Evolutionary conservation across 2,888 invertebrate genomes (phyloP).

Genomic region (Fabriciana adippe): DNA sequence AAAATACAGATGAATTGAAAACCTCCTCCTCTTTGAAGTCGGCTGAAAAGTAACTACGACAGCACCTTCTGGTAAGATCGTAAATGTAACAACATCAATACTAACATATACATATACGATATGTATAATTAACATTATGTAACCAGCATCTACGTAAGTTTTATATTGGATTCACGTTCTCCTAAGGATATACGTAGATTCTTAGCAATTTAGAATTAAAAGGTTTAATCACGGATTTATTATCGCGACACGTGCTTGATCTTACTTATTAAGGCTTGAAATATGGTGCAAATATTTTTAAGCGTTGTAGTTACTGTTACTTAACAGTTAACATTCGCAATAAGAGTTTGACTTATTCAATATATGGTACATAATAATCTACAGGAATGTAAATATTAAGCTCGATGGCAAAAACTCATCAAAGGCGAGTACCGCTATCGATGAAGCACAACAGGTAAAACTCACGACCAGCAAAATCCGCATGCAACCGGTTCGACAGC

Average conservation of each 20-base stretch:
- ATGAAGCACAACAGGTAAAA: slow-evolving; percentile 24
- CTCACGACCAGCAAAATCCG: slow-evolving; percentile 37
- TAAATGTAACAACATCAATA: neutral
- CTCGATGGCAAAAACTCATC: slow-evolving; percentile 24
- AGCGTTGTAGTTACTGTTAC: too few species aligned
- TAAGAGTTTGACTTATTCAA: neutral
- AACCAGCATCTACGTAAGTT: slow-evolving; percentile 3
- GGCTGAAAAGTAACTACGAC: too few species aligned
- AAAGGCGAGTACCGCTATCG: slow-evolving; percentile 29
- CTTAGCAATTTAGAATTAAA: neutral
- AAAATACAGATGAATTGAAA: too few species aligned
- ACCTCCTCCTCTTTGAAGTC: too few species aligned
- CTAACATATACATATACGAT: neutral
- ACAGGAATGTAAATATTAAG: slow-evolving; percentile 32
- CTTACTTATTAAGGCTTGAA: too few species aligned
- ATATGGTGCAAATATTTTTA: too few species aligned
- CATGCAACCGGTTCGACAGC: slow-evolving; percentile 35
- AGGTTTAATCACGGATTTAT: too few species aligned
- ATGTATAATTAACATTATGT: slow-evolving; percentile 8
- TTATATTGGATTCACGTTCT: slow-evolving; percentile 8
- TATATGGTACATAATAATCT: neutral
- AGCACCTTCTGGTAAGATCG: neutral
- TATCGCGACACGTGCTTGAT: too few species aligned
- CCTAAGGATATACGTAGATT: slow-evolving; percentile 13
- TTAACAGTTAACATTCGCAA: neutral